Base-by-base conservation (phyloP, 2,113 vertebrate species). In the Phrynosoma platyrhinos region DNA sequence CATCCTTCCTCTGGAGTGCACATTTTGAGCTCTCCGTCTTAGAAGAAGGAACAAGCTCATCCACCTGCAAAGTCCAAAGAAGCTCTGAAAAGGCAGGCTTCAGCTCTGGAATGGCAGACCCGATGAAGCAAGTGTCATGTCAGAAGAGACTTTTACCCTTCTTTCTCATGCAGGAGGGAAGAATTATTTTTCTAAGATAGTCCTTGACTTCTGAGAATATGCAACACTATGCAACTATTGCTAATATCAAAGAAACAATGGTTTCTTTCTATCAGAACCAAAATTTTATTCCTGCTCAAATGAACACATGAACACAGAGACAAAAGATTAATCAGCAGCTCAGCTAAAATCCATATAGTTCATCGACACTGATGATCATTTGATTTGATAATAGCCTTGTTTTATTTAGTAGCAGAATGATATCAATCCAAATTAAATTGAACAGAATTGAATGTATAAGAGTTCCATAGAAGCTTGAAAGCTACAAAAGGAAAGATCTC, bases 361-460 rank as follows among this genome's bases (percentile, higher is more conserved):
- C 20, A 68, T 86, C 66, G 9, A 9, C 18, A 8, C n/a, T 71
- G 27, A 83, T 85, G 36, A 23, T 52, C 6, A 7, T 32, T n/a
- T 76, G 42, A 68, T 68, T 88, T 58, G 62, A 13, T 53, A 27
- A 64, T 36, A 64, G 25, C 25, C n/a, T 30, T 77, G 40, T 53
- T 83, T 88, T 69, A 78, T 78, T 47, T 78, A 55, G 80, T 83
- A 12, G 2, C 55, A 76, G 3, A 88, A 52, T 16, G 79, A 40
- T 52, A 8, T 76, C 69, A 91, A 87, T 55, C 80, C 3, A 83
- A 84, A 52, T 2, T 12, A 81, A 72, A 72, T 91, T 90, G 91
- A 64, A 88, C 72, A 72, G 80, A 55, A 1, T 75, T 8, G 76
- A 93, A 23, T 90, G 4, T 69, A 36, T 42, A 20, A 82, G 25